These are phyloP conservation scores for Pseudanteris insignis DNA, from an alignment of 2,888 invertebrate species.

Conservation along the genomic window DNA sequence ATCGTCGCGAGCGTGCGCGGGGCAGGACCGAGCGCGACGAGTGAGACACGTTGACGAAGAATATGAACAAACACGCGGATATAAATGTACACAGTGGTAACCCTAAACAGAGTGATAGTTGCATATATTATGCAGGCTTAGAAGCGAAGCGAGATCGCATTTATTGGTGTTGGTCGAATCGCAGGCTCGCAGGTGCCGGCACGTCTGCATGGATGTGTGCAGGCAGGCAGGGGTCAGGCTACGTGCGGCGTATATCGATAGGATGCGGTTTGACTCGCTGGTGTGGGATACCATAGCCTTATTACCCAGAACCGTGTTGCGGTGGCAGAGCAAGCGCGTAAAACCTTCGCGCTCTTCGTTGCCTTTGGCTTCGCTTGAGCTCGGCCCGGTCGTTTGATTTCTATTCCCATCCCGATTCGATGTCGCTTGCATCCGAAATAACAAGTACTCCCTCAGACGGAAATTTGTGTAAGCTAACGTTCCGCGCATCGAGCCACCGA, in stretches of 20 bases:
- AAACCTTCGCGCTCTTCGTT: conserved; percentile 50
- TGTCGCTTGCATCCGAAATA: conserved; percentile 47
- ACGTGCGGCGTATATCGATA: conserved; percentile 59
- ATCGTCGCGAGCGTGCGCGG: conserved; percentile 10
- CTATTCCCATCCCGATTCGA: conserved; percentile 47
- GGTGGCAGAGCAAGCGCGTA: conserved; percentile 57
- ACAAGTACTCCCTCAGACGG: conserved; percentile 30
- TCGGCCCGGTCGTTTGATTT: conserved; percentile 47
- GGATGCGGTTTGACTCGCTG: conserved; percentile 57
- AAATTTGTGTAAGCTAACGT: conserved; percentile 30
- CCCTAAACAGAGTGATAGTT: conserved; percentile 23
- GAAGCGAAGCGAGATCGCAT: conserved; percentile 29
- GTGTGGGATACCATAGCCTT: conserved; percentile 56
- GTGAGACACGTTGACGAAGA: conserved; percentile 23
- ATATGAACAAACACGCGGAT: conserved; percentile 20
- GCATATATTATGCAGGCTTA: conserved; percentile 30
- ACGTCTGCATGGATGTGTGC: conserved; percentile 49
- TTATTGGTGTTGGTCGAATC: conserved; percentile 42
- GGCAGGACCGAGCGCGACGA: conserved; percentile 9
- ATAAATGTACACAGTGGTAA: conserved; percentile 12
- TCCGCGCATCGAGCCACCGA: conserved; percentile 21
- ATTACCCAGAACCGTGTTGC: conserved; percentile 59
- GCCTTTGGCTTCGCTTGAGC: conserved; percentile 37
- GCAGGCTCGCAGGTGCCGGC: conserved; percentile 46
- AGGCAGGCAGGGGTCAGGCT: conserved; percentile 45